phyloP scores from a whole-genome alignment of 2,797 vertebrate species.

The Diplodus puntazzo region DNA sequence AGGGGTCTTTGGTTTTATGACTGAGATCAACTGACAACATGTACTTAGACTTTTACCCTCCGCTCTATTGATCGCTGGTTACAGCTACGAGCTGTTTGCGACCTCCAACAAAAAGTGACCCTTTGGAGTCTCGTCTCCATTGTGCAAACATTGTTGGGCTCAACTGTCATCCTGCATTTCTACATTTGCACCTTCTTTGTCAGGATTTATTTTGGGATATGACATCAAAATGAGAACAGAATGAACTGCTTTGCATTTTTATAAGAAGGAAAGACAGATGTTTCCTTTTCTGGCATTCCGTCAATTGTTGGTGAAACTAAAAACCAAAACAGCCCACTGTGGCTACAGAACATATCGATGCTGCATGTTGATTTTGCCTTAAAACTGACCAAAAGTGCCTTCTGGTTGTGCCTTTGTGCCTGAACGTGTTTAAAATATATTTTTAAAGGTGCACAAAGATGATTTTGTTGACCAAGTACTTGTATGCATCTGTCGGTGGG shows the following conservation, averaged over 20 bases:
- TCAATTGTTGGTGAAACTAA: background rate
- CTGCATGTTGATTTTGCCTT: conserved; percentile 8
- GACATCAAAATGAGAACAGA: background rate
- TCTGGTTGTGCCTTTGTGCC: conserved; percentile 20
- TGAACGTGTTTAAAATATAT: conserved; percentile 20
- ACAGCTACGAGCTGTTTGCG: background rate
- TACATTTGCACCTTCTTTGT: conserved; percentile 55
- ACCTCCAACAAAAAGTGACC: conserved; percentile 50
- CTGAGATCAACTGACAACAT: background rate
- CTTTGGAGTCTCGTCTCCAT: conserved; percentile 52
- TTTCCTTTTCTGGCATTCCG: background rate
- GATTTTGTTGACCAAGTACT: conserved; percentile 33
- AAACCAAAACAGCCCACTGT: background rate
- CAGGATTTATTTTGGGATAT: conserved; percentile 3
- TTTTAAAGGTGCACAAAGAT: conserved; percentile 39
- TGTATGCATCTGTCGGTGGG: background rate
- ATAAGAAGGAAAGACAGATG: background rate
- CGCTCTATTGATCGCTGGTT: conserved; percentile 6
- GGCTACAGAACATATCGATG: background rate
- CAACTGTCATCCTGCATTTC: conserved; percentile 23
- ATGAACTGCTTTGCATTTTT: conserved; percentile 10
- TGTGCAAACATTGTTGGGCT: conserved; percentile 34
- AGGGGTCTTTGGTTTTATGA: background rate
- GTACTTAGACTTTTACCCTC: background rate
- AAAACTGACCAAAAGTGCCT: conserved; percentile 63